Conservation (phyloP, 2,888 invertebrate genomes). For the Tetragnatha montana region DNA sequence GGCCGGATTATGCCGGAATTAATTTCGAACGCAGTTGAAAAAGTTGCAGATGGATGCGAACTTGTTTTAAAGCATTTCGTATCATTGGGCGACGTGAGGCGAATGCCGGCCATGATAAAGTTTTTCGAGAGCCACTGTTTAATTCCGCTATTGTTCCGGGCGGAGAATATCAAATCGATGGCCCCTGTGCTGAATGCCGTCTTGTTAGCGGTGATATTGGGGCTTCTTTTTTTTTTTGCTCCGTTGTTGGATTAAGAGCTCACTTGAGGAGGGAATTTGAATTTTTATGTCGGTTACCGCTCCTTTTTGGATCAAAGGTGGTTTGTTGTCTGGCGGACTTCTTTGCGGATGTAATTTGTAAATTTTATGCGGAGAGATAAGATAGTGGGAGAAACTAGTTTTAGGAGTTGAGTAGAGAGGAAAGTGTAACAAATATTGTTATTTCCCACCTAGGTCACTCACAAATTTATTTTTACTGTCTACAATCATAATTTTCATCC, state of each 20-base stretch:
- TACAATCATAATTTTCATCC: too few relatives aligned
- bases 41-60: constrained; percentile 50
- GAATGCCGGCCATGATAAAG: constrained; percentile 40
- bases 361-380: too few relatives aligned
- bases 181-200: constrained; percentile 4
- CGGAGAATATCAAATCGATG: neutral
- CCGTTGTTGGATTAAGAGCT: constrained; percentile 44
- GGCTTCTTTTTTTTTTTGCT: neutral
- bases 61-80: constrained; percentile 62
- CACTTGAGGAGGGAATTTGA: neutral
- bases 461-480: too few relatives aligned
- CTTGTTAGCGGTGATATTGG: constrained; percentile 48
- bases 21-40: constrained; percentile 45
- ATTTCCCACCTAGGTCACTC: too few relatives aligned
- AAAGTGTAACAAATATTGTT: too few relatives aligned
- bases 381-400: too few relatives aligned
- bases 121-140: constrained; percentile 49
- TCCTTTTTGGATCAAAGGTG: too few relatives aligned
- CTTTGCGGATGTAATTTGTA: too few relatives aligned
- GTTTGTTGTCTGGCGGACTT: too few relatives aligned
- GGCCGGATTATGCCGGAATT: constrained; percentile 64
- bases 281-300: neutral
- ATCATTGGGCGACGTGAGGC: constrained; percentile 60
- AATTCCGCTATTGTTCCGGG: constrained; percentile 32
- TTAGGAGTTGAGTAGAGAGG: too few relatives aligned